Base-by-base conservation (phyloP, 2,113 vertebrate genomes). In the Progne subis region DNA sequence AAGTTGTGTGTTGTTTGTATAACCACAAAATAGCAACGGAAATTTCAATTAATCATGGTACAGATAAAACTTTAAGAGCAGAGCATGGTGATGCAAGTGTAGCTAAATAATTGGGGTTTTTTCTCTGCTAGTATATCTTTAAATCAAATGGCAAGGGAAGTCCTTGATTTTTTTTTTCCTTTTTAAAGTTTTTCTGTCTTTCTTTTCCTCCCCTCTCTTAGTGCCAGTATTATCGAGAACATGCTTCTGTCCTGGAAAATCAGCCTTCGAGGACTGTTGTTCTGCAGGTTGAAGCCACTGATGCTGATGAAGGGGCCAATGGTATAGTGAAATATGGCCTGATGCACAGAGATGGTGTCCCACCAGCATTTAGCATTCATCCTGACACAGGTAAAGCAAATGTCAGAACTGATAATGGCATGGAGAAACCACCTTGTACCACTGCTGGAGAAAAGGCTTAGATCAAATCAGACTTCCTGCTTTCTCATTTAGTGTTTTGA, bases 281-380 rank as follows among this genome's bases (percentile, higher is more conserved):
- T 28, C 97, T 99, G 80, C 98, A 99, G 92, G 98, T 99, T 32
- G 98, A 98, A 52, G 99, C 99, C 16, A 98, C 97, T 90, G 99
- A 99, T 92, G 98, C 98, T 26, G 99, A 99, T 77, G 98, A 98
- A 85, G 99, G 99, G 82, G 97, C 97, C 93, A 99, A 99, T 67
- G 98, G 99, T n/a, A 78, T 97, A 95, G 99, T 99, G 86, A 98
- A 98, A 47, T 99, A 99, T 8, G 98, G 99, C 91, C 98, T 99
- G 95, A 98, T 99, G 98, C 98, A 99, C 95, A 98, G 98, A 96
- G 98, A 98, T 97, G 98, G 98, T 90, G 98, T 98, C 17, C 95
- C 98, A 6, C 99, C 99, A 6, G 98, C 98, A 16, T 99, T 99
- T 90, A 98, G 96, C 56, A 98, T 99, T 75, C 98, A 99, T 86